Base-by-base conservation (phyloP, 2,888 invertebrate genomes). In the Rhodophaea formosa region DNA sequence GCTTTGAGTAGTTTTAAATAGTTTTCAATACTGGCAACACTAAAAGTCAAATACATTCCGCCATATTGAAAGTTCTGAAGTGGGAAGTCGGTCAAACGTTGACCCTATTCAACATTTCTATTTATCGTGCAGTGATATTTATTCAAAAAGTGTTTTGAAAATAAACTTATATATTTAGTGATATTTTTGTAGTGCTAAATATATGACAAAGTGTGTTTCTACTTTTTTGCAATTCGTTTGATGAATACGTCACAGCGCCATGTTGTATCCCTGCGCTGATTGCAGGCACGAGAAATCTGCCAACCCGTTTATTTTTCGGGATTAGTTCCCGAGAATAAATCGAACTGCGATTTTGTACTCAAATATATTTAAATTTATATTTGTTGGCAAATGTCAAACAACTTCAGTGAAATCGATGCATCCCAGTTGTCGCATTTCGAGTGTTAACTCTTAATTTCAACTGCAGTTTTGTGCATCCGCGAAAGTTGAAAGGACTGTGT, bases 201-300 rank as follows among this genome's bases (percentile, higher is more conserved):
- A 62, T 69, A 63, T 46, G 60, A 71, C 66, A 67, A 70, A 77
- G 71, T 65, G 76, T 66, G 71, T 79, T 75, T 77, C 74, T 71
- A 70, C 69, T 69, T 79, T 81, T 88, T 88, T 86, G 90, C 88
- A 89, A 88, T 84, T 84, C 80, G 80, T 81, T 80, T 84, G 82
- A 83, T 81, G 86, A 82, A 88, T 86, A 90, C 86, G 90, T 91
- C 90, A 91, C 83, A 91, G 86, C 91, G 91, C 91, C 91, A 92
- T 92, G 91, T 92, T 92, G 91, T 92, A 91, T 91, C 87, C 91
- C 90, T 90, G 91, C 91, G 87, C 88, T 90, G 91, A 91, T 90
- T 89, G 91, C 91, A 90, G 91, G 90, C 90, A 87, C 88, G 90
- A 91, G 88, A 91, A 86, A 89, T 90, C 88, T 91, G 90, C 91